Conservation (phyloP, 2,797 vertebrate genomes). For the Sciurus vulgaris region DNA sequence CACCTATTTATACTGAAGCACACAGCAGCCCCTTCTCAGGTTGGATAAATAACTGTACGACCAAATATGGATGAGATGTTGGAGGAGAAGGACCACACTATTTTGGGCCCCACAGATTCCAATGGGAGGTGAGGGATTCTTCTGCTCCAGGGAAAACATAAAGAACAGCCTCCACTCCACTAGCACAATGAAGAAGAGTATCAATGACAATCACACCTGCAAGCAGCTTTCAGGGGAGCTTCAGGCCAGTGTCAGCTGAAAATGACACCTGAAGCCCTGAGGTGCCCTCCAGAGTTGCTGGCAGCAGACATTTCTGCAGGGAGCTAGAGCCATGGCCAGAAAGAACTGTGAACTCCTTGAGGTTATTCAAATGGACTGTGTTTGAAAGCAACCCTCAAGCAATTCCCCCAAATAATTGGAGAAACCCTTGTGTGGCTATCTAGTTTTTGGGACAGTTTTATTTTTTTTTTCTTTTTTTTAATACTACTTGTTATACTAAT, state of each 20-base stretch:
- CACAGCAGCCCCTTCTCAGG: neutral
- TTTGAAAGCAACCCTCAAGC: neutral
- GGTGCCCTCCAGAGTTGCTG: neutral
- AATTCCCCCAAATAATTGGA: neutral
- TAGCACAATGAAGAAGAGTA: neutral
- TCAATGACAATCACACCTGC: neutral
- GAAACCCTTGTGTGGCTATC: neutral
- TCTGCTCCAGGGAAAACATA: neutral
- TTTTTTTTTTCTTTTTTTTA: neutral
- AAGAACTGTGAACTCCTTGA: neutral
- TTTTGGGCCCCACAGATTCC: neutral
- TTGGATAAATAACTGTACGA: neutral
- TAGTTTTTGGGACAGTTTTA: neutral
- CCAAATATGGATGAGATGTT: neutral
- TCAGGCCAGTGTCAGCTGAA: neutral
- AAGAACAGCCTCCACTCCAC: rapidly evolving
- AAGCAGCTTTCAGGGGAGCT: neutral
- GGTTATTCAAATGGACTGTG: neutral
- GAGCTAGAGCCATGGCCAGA: neutral
- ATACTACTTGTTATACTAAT: neutral
- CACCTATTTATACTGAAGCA: neutral
- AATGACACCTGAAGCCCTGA: neutral
- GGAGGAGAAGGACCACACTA: neutral
- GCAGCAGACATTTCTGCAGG: neutral
- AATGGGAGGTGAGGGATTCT: neutral